Base-by-base conservation (phyloP, 2,113 vertebrate genomes). In the Nibea albiflora region DNA sequence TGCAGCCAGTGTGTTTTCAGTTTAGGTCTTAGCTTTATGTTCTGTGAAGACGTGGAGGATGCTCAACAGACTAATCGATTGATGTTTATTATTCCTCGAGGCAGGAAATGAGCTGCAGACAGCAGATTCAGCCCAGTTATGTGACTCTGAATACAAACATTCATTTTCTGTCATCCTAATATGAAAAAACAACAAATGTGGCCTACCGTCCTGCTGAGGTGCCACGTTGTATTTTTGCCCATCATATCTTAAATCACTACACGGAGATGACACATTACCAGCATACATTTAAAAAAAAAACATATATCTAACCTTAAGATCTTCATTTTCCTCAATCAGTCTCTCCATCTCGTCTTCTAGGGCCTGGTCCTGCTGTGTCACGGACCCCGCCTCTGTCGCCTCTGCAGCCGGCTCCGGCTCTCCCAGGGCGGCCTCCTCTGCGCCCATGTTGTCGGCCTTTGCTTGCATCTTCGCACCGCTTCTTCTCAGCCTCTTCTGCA, bases 261-360 rank as follows among this genome's bases (percentile, higher is more conserved):
- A 10, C 4, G 22, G 20, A 57, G 16, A 46, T 69, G 44, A 44
- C 60, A 35, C 2, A 50, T 20, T 68, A 20, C 1, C 17, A 50
- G 4, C 4, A 4, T 5, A 4, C 20, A 31, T 16, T 26, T 6
- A 67, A 19, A 71, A 19, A 44, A 35, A 1, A 1, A 20, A 49
- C 1, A 24, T 20, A 42, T 11, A 60, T 44, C 95, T 93, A 91
- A 98, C 98, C 97, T 97, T 98, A 64, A 99, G 96, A 65, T 95
- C 96, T 69, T 98, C 96, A 56, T 98, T 99, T 92, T 99, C 98
- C n/a, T 98, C 96, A 49, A 96, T 91, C 85, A 99, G 94, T 62
- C 95, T 96, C 85, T 98, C 96, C 94, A 98, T 94, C 91, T 97
- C 96, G 49, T 97, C 96, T 53, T 96, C 93, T 64, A 96, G 92